Base-by-base conservation (phyloP, 2,113 vertebrate genomes). In the Macaca nemestrina region DNA sequence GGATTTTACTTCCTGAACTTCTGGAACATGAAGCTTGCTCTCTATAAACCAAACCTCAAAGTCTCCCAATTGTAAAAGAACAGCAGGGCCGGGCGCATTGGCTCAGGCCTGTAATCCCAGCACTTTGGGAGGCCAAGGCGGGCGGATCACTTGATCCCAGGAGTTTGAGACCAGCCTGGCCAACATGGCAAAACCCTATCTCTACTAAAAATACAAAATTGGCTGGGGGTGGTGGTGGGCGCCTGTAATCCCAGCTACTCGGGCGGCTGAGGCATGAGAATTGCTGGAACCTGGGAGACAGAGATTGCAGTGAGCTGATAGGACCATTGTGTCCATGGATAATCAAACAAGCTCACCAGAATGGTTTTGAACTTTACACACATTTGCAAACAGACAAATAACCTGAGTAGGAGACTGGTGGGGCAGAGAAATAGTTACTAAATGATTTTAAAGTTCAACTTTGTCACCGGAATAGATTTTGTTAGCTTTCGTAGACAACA, bases 41-140 rank as follows among this genome's bases (percentile, higher is more conserved):
- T 93, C 11, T 55, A 18, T 57, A 23, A 75, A 73, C 72, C 68
- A 38, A 57, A 55, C 1, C 61, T 52, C n/a, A 9, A 82, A 27
- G 22, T n/a, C 40, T 90, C 50, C 27, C 4, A 52, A 10, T 55
- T 48, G 59, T 32, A 30, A 61, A 84, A n/a, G 0, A 86, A 13
- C 52, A 48, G n/a, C 20, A 64, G 61, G 61, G 61, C 27, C 0
- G 2, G 30, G 25, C 0, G 2, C 12, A 2, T 5, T 30, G 27
- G 30, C 12, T 30, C 61, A 64, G 30, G 61, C 61, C 27, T 64
- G 61, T 64, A 64, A 64, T 64, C 12, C 27, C 27, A 64, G 61
- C 12, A 64, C 61, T 64, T 32, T 30, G 12, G 27, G 27, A 32
- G 61, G 61, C 27, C 0, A 5, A 64, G 27, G 61, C 5, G 12